A percentile compares a stretch with the other conserved stretches of the same genome.
These are phyloP conservation scores for Phalacrocorax brasilianus DNA, from an alignment of 2,113 vertebrate genomes.

Conservation along the genomic window DNA sequence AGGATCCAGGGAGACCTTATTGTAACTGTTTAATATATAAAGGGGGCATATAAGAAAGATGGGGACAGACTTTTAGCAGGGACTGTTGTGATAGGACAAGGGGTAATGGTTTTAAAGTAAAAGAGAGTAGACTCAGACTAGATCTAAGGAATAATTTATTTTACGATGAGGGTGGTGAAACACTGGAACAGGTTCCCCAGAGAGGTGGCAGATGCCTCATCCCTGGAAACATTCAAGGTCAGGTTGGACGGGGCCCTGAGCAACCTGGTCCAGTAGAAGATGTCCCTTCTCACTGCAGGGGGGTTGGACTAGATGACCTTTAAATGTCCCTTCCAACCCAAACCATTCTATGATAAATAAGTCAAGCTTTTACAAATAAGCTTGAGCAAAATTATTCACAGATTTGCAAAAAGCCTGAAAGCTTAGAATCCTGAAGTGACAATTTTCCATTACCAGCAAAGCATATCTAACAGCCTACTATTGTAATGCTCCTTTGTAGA, in stretches of 20 bases:
- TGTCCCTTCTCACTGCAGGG: neutral
- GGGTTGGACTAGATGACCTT: neutral
- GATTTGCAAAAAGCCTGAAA: neutral
- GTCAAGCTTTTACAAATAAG: neutral
- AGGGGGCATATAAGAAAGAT: no score
- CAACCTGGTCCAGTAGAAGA: no score
- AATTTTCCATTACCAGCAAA: neutral
- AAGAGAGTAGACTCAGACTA: no score
- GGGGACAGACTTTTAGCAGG: no score
- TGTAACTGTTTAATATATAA: no score
- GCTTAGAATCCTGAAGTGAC: neutral
- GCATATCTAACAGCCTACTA: neutral
- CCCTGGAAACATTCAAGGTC: neutral
- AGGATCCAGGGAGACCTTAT: no score
- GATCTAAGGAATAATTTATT: no score
- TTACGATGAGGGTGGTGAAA: no score
- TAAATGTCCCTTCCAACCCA: neutral
- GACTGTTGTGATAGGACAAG: no score
- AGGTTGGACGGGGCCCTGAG: fast-evolving
- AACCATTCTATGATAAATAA: neutral
- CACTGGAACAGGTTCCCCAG: no score
- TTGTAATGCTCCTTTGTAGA: neutral
- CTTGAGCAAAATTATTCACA: neutral
- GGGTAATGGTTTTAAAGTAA: no score
- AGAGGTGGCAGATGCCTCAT: neutral